Conservation (phyloP, 2,797 vertebrate genomes). For the Emys orbicularis region DNA sequence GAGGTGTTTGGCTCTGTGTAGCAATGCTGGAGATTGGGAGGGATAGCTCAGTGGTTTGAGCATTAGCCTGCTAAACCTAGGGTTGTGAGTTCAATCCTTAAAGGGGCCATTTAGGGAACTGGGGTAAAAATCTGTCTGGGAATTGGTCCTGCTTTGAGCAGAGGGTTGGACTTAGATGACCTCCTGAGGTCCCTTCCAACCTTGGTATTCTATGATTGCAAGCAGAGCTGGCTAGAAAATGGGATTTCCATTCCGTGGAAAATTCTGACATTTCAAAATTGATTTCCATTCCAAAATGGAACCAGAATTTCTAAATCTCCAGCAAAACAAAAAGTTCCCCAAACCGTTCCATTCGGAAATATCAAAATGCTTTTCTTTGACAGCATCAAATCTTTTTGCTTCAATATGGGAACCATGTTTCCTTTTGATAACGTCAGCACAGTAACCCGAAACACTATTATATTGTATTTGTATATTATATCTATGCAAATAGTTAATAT, state of each 20-base stretch:
- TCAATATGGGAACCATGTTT: background rate
- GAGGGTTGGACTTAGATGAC: too few relatives aligned
- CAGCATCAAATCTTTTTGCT: background rate
- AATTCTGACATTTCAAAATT: background rate
- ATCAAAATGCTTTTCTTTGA: background rate
- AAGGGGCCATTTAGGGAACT: too few relatives aligned
- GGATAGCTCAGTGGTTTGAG: too few relatives aligned
- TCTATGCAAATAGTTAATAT: background rate
- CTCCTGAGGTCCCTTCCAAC: too few relatives aligned
- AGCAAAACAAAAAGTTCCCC: background rate
- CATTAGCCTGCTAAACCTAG: too few relatives aligned
- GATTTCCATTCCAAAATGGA: background rate
- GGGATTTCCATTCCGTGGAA: background rate
- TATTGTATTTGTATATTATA: background rate
- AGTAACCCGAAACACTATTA: background rate
- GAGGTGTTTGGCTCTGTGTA: background rate
- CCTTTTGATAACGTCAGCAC: background rate
- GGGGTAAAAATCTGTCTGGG: too few relatives aligned
- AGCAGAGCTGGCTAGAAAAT: fast-evolving
- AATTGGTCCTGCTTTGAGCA: too few relatives aligned
- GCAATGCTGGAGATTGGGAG: background rate
- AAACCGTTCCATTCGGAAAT: background rate
- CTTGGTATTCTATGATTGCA: background rate
- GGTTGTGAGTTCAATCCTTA: too few relatives aligned
- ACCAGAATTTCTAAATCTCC: background rate